Conservation (phyloP, 2,888 invertebrate species). For the Heliconius cydno region DNA sequence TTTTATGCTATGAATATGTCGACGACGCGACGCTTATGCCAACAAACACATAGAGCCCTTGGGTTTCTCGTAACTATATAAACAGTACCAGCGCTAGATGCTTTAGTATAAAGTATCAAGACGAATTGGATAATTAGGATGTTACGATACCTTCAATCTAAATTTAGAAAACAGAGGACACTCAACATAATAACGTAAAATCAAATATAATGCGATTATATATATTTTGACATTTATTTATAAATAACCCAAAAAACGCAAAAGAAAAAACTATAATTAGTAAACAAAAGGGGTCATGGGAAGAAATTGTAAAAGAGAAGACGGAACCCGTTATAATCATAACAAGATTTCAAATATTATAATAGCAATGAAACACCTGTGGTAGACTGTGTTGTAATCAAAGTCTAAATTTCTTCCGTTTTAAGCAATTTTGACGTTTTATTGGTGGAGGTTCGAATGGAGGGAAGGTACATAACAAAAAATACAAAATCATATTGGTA, state of each 20-base stretch:
- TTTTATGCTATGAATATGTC: not conserved
- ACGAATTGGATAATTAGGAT: not conserved
- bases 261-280: not conserved
- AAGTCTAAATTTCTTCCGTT: conserved; percentile 13
- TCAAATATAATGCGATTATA: too few species aligned
- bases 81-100: not conserved
- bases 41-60: not conserved
- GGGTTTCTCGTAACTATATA: not conserved
- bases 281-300: conserved; percentile 3
- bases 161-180: not conserved
- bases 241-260: not conserved
- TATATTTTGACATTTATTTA: too few species aligned
- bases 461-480: not conserved
- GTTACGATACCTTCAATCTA: not conserved
- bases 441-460: not conserved
- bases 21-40: not conserved
- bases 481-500: conserved; percentile 19
- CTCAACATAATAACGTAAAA: not conserved
- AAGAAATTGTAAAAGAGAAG: not conserved
- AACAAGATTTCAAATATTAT: conserved; percentile 5
- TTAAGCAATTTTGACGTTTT: conserved; percentile 6
- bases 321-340: not conserved
- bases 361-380: conserved; percentile 22
- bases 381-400: not conserved
- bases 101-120: not conserved